Base-by-base conservation (phyloP, 2,888 invertebrate species). In the Eupithecia inturbata region DNA sequence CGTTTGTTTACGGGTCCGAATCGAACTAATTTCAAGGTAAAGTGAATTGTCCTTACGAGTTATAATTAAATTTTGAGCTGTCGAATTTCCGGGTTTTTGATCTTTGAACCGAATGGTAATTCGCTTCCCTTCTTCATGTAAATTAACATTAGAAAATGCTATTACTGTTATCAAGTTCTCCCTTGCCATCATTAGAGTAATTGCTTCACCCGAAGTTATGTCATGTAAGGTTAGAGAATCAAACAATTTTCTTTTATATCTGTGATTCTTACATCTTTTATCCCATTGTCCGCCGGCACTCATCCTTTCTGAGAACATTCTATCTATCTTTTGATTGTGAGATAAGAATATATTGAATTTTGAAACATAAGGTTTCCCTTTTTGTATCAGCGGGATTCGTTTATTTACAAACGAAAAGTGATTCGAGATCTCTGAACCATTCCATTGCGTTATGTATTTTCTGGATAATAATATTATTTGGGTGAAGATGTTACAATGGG, bases 261-360 rank as follows among this genome's bases (percentile, higher is more conserved):
- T 90, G 91, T 91, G 89, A 91, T 92, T 92, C 91, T 91, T 89
- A 76, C 67, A 88, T 86, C 86, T 84, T 88, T 88, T 88, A 90
- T 89, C 88, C 88, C 87, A 89, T 89, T 88, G 86, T 89, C 84
- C 85, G 88, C 81, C 83, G 79, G 79, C 83, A 81, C 81, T 84
- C 83, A 83, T 81, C 84, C 82, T 84, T 83, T 88, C 85, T 87
- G 80, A 82, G 81, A 87, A 85, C 85, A 87, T 87, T 88, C 80
- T 85, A 85, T 87, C 84, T 81, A 84, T 85, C 83, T 86, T 82
- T 83, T 80, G 80, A 90, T 86, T 82, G 83, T 80, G 79, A 90
- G 89, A 90, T 89, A 88, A 88, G 86, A 82, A 88, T 86, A 90
- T 91, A 92, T 92, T 91, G 89, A 92, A 91, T 92, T 92, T 90